These are phyloP conservation scores for Sakesphorus luctuosus DNA, from an alignment of 2,113 vertebrate species.

Conservation along the genomic window DNA sequence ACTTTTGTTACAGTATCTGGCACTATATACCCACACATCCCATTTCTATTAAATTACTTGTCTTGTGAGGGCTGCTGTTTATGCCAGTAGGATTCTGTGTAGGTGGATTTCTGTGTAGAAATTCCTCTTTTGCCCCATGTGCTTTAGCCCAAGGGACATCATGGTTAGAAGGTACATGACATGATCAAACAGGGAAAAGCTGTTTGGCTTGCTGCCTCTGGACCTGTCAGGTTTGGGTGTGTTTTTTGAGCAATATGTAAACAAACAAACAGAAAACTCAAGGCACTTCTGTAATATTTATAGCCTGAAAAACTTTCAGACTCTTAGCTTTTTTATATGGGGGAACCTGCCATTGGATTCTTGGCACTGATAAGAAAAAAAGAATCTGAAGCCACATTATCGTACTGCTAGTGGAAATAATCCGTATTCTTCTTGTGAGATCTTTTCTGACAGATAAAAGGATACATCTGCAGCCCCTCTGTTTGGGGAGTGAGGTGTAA, in stretches of 20 bases:
- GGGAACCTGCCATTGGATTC: background rate
- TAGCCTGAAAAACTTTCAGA: background rate
- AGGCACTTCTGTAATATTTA: background rate
- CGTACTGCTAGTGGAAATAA: background rate
- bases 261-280: background rate
- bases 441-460: background rate
- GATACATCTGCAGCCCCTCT: background rate
- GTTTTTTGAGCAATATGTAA: background rate
- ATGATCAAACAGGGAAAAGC: background rate
- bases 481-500: background rate
- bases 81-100: background rate
- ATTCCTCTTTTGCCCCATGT: background rate
- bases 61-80: background rate
- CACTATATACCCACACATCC: background rate
- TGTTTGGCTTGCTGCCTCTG: background rate
- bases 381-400: background rate
- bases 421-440: background rate
- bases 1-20: background rate
- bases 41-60: background rate
- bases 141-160: background rate
- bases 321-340: background rate
- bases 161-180: background rate
- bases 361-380: background rate
- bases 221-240: background rate
- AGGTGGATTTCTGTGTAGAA: background rate